phyloP scores from a whole-genome alignment of 2,113 vertebrate genomes.

The Trachemys scripta region DNA sequence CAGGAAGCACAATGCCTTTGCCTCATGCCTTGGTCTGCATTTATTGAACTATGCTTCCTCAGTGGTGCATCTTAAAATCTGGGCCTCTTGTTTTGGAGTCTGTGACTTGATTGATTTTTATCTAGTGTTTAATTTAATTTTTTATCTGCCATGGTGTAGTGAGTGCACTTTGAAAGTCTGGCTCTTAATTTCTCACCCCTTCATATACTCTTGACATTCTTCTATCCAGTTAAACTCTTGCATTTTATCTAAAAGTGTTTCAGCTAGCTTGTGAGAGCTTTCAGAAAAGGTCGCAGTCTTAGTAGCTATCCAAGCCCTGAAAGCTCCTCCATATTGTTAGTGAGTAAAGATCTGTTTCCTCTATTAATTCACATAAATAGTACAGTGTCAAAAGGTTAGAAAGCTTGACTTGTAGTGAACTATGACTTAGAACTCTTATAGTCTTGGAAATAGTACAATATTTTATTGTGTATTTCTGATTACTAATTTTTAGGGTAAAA shows the following conservation, averaged over 20 bases:
- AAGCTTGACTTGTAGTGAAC: background rate
- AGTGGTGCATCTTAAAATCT: too few species aligned
- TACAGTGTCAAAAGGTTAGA: background rate
- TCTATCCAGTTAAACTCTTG: background rate
- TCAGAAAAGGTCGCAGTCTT: background rate
- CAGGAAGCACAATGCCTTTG: too few species aligned
- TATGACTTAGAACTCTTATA: background rate
- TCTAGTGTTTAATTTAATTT: background rate
- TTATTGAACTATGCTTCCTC: too few species aligned
- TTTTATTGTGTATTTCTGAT: background rate
- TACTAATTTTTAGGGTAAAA: background rate
- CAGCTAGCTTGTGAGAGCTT: background rate
- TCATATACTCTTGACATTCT: background rate
- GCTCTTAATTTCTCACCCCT: background rate
- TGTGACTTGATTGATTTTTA: background rate
- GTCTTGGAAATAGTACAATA: background rate
- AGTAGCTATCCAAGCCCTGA: background rate
- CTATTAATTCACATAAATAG: background rate
- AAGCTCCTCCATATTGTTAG: background rate
- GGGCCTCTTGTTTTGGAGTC: too few species aligned
- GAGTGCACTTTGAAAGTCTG: background rate
- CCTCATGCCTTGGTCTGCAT: too few species aligned
- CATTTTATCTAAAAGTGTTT: background rate
- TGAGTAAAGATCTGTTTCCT: background rate
- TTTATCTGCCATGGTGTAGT: too few species aligned